Conservation (phyloP, 1,140 invertebrate genomes). For the Stenopsyche tienmushanensis region DNA sequence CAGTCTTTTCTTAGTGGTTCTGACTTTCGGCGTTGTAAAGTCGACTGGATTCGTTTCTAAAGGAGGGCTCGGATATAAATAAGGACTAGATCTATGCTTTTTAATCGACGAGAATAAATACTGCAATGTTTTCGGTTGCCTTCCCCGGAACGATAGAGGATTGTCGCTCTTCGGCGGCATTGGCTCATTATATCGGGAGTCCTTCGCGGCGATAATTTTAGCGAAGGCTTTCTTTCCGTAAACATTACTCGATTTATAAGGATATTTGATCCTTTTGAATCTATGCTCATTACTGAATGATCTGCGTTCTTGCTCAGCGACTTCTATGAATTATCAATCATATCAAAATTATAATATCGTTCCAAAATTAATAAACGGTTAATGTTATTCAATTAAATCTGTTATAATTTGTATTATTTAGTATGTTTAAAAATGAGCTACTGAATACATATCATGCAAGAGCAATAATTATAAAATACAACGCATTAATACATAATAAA, state of each 20-base stretch:
- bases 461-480: too few species aligned
- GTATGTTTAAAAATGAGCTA: too few species aligned
- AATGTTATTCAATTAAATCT: too few species aligned
- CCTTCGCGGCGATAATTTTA: constrained; percentile 1
- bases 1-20: constrained; percentile 44
- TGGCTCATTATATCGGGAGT: not conserved
- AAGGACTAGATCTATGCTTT: constrained; percentile 17
- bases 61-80: constrained; percentile 17
- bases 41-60: constrained; percentile 6
- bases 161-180: not conserved
- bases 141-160: not conserved
- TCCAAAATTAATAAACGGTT: too few species aligned
- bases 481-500: too few species aligned
- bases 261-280: constrained; percentile 12
- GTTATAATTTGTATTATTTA: too few species aligned
- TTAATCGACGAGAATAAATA: constrained; percentile 30
- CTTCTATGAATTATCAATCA: not conserved
- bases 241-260: constrained; percentile 2
- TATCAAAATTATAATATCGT: not conserved
- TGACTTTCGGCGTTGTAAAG: constrained; percentile 12
- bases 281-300: constrained; percentile 3
- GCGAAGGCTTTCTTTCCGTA: not conserved
- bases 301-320: not conserved
- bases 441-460: too few species aligned
- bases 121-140: constrained; percentile 36